Evolutionary conservation across 2,797 vertebrate genomes (phyloP).

Genomic region (Macrochelys suwanniensis): DNA sequence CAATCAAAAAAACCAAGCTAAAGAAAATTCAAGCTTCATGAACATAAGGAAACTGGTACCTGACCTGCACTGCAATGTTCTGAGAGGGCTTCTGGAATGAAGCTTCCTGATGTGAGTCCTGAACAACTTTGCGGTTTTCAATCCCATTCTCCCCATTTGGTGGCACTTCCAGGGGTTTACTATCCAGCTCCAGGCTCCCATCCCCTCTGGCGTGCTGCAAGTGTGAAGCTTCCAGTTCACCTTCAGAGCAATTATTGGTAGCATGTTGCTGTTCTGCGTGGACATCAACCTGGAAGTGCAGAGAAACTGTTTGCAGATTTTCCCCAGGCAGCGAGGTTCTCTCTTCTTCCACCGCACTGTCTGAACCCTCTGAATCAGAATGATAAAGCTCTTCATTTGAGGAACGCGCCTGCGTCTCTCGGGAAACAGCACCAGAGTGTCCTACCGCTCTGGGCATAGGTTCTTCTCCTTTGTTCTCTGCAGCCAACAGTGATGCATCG

Average conservation of each 20-base stretch:
- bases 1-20: not conserved
- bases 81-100: constrained; percentile 73
- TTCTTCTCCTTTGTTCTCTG: constrained; percentile 46
- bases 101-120: constrained; percentile 73
- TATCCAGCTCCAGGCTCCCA: constrained; percentile 69
- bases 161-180: constrained; percentile 28
- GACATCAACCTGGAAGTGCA: constrained; percentile 49
- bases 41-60: constrained; percentile 47
- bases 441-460: constrained; percentile 27
- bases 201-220: constrained; percentile 58
- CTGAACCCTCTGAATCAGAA: constrained; percentile 67
- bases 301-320: constrained; percentile 26
- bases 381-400: constrained; percentile 10
- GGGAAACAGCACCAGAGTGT: constrained; percentile 48
- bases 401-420: not conserved
- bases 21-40: not conserved
- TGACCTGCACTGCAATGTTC: constrained; percentile 80
- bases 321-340: constrained; percentile 42
- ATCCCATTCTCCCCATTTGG: constrained; percentile 62
- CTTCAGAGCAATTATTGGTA: constrained; percentile 66
- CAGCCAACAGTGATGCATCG: constrained; percentile 19
- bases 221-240: constrained; percentile 54
- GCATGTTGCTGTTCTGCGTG: constrained; percentile 41
- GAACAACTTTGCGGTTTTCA: constrained; percentile 55
- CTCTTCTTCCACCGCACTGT: constrained; percentile 61